A percentile compares a stretch with the other conserved stretches of the same genome.
phyloP scores from a whole-genome alignment of 2,888 invertebrate genomes.

The Habrosyne pyritoides region DNA sequence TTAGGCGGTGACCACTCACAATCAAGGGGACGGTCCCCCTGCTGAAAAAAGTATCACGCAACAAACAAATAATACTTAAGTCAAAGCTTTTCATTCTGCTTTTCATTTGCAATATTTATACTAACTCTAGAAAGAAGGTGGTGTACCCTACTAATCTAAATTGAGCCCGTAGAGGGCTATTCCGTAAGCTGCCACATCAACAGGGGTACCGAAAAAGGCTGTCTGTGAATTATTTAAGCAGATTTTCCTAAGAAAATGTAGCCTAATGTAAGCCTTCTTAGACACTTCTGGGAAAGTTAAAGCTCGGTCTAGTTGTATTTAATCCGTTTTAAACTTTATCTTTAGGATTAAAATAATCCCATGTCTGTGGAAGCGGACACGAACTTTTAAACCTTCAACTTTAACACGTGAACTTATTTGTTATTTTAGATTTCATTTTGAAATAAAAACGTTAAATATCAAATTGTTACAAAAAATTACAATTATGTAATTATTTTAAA shows the following conservation, averaged over 20 bases:
- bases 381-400: neutral
- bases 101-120: neutral
- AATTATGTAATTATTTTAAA: too few species aligned
- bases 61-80: too few species aligned
- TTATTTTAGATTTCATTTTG: too few species aligned
- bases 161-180: neutral
- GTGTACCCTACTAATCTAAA: constrained; percentile 2
- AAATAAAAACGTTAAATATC: too few species aligned
- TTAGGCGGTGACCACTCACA: too few species aligned
- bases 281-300: neutral
- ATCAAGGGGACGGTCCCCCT: too few species aligned
- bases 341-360: neutral
- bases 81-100: neutral
- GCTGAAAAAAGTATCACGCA: too few species aligned
- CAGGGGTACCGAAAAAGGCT: neutral
- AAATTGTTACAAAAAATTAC: too few species aligned
- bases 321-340: neutral
- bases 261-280: neutral
- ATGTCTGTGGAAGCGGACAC: neutral
- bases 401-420: neutral
- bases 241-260: neutral
- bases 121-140: neutral
- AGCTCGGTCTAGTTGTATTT: neutral
- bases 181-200: neutral
- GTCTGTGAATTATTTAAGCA: neutral